phyloP scores from a whole-genome alignment of 1,140 invertebrate genomes.

The Heliconius eleuchia region DNA sequence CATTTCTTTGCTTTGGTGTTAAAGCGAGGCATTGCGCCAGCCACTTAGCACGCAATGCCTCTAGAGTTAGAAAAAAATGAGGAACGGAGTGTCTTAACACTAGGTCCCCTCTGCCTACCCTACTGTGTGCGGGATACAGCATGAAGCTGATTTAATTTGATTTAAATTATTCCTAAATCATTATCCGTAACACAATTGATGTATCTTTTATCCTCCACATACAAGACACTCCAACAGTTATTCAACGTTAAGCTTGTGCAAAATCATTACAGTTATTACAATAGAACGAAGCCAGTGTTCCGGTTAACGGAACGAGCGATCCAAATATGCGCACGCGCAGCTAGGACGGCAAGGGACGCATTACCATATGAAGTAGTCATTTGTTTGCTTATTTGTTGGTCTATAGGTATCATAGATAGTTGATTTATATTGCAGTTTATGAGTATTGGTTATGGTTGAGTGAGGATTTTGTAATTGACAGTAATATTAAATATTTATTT shows the following conservation, averaged over 20 bases:
- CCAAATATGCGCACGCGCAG: conserved; percentile 34
- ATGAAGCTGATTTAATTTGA: too few relatives aligned
- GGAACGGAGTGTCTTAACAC: too few relatives aligned
- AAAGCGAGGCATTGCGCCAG: too few relatives aligned
- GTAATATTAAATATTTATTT: not conserved
- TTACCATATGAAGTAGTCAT: conserved; percentile 29
- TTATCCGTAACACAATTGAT: not conserved
- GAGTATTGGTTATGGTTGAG: not conserved
- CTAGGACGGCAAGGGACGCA: conserved; percentile 32
- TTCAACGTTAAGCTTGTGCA: conserved; percentile 2
- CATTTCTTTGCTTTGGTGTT: too few relatives aligned
- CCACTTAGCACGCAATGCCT: too few relatives aligned
- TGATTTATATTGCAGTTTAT: not conserved
- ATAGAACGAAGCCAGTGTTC: conserved; percentile 32
- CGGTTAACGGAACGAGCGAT: conserved; percentile 32
- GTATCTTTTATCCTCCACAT: conserved; percentile 1
- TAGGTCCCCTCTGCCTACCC: too few relatives aligned
- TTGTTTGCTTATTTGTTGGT: conserved; percentile 10
- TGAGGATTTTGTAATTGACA: not conserved
- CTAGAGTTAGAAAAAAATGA: too few relatives aligned
- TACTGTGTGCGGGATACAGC: too few relatives aligned
- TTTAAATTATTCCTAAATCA: not conserved
- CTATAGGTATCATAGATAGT: not conserved
- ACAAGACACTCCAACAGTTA: not conserved
- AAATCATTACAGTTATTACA: conserved; percentile 33